Base-by-base conservation (phyloP, 1,140 invertebrate genomes). In the Bombus soroeensis region DNA sequence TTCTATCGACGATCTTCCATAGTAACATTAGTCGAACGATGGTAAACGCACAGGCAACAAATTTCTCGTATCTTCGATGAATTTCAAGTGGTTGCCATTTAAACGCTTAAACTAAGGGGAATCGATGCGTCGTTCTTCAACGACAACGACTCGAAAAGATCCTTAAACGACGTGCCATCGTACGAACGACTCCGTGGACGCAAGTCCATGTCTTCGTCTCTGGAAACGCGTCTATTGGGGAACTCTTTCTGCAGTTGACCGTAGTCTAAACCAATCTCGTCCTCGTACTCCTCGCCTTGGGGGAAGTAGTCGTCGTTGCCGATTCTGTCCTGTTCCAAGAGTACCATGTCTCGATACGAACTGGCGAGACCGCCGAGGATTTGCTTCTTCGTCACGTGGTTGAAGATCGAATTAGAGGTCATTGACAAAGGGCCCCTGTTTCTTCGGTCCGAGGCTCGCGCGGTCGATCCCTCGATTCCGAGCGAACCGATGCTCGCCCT, bases 221-320 rank as follows among this genome's bases (percentile, higher is more conserved):
- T 34, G 5, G 39, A 6, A 9, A 72, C 3, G 39, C 62, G 62
- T 28, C 64, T 59, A 6, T 3, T n/a, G 28, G 41, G 71, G 25
- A 3, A 13, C 1, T 76, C 71, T 72, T 15, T 72, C 10, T 73
- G 43, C 0, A 83, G 28, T n/a, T 88, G 87, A 8, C 73, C 78
- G 0, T 90, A 79, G 8, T 91, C 86, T n/a, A 10, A 77, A 22
- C 91, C 91, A 13, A 92, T 89, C 57, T 93, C 91, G 0, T 94
- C 92, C 32, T 94, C 92, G 77, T 89, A 94, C 12, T 94, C 94
- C 0, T 92, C 93, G 32, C 93, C 94, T 82, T 91, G 88, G 2
- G 93, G 93, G 25, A 93, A 94, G 72, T 93, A 94, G 71, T 94
- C 93, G 79, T 94, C 93, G 76, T 92, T 93, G 34, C 86, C 34